Evolutionary conservation across 2,888 invertebrate species (phyloP).

Genomic region (Caenorhabditis angaria): DNA sequence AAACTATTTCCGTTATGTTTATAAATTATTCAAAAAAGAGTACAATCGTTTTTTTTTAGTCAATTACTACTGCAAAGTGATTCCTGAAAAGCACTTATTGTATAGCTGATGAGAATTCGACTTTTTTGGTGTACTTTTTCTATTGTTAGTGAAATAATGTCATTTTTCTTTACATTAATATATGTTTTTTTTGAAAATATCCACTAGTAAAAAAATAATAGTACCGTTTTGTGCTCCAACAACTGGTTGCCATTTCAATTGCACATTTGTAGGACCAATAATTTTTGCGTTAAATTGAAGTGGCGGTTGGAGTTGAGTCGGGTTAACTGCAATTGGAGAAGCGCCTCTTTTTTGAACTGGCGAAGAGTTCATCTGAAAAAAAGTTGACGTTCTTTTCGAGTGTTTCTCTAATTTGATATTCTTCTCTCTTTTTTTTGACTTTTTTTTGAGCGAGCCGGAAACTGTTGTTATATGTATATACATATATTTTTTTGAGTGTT

Average conservation of each 20-base stretch:
- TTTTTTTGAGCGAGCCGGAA: too few relatives aligned
- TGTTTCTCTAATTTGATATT: background rate
- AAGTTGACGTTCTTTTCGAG: background rate
- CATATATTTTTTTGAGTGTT: background rate
- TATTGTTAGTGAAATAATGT: background rate
- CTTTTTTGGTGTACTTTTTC: background rate
- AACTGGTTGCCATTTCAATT: conserved; percentile 63
- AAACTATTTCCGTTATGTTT: conserved; percentile 3
- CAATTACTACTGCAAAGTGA: background rate
- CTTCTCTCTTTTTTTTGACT: conserved; percentile 10
- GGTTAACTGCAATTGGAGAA: conserved; percentile 5
- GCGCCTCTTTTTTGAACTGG: background rate
- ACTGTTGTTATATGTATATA: background rate
- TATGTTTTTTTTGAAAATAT: too few relatives aligned
- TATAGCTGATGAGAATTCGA: background rate
- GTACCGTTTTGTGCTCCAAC: conserved; percentile 14
- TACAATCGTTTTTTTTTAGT: background rate
- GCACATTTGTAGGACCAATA: conserved; percentile 61
- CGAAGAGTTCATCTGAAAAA: conserved; percentile 18
- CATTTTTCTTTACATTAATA: too few relatives aligned
- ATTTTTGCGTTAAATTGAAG: conserved; percentile 66
- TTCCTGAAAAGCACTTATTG: background rate
- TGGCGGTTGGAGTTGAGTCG: conserved; percentile 62
- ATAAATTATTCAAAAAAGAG: background rate
- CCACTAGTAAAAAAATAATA: background rate